These are phyloP conservation scores for Cotesia glomerata DNA, from an alignment of 1,140 invertebrate species.

Conservation along the genomic window DNA sequence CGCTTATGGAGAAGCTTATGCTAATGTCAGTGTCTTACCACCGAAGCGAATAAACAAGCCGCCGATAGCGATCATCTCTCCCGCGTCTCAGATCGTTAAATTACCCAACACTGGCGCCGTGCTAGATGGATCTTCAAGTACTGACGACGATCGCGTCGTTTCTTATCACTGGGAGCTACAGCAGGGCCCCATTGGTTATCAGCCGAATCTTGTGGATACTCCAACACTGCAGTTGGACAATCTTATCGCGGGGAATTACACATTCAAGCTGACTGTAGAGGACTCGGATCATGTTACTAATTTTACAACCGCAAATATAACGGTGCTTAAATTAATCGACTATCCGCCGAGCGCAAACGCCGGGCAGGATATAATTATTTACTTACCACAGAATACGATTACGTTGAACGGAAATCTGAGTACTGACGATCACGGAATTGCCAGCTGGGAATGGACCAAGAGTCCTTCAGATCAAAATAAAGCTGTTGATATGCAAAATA, in stretches of 20 bases:
- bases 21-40: slow-evolving; percentile 91
- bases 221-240: slow-evolving; percentile 86
- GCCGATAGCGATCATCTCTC: slow-evolving; percentile 86
- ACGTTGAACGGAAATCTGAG: slow-evolving; percentile 89
- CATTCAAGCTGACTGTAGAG: slow-evolving; percentile 90
- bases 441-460: slow-evolving; percentile 94
- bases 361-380: slow-evolving; percentile 87
- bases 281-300: slow-evolving; percentile 89
- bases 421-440: slow-evolving; percentile 91
- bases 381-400: slow-evolving; percentile 87
- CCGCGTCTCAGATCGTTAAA: slow-evolving; percentile 82
- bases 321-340: slow-evolving; percentile 88
- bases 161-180: slow-evolving; percentile 92
- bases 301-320: slow-evolving; percentile 86
- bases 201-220: slow-evolving; percentile 77
- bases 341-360: slow-evolving; percentile 95
- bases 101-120: slow-evolving; percentile 88
- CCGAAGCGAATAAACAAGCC: slow-evolving; percentile 84
- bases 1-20: slow-evolving; percentile 82
- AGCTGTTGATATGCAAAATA: slow-evolving; percentile 93
- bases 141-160: slow-evolving; percentile 84
- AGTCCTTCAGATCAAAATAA: slow-evolving; percentile 83
- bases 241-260: slow-evolving; percentile 88
- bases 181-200: slow-evolving; percentile 84
- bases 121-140: slow-evolving; percentile 82